These are phyloP conservation scores for Phocides pigmalion DNA, from an alignment of 1,140 invertebrate genomes.

Conservation along the genomic window DNA sequence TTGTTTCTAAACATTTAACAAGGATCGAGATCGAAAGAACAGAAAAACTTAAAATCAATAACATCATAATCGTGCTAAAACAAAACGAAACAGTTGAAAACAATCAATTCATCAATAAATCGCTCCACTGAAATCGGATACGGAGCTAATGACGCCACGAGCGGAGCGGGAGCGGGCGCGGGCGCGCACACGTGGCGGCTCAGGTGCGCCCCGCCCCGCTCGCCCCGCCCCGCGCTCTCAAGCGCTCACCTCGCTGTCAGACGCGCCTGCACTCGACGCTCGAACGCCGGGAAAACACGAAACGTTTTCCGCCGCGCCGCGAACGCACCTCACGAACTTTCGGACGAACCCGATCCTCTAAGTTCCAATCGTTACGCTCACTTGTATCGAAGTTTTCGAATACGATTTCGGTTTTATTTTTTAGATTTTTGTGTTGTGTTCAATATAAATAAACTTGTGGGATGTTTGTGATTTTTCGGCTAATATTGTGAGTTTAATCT, in stretches of 20 bases:
- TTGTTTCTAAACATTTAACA: too few relatives aligned
- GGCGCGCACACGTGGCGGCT: conserved; percentile 54
- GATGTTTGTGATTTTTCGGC: conserved; percentile 65
- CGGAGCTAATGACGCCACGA: conserved; percentile 39
- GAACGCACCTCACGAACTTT: conserved; percentile 62
- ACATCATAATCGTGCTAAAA: conserved; percentile 13
- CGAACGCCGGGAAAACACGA: conserved; percentile 80
- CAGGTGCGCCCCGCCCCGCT: conserved; percentile 69
- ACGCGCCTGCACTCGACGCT: conserved; percentile 75
- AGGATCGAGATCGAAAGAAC: conserved; percentile 4
- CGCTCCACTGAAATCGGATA: conserved; percentile 62
- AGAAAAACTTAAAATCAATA: conserved; percentile 16
- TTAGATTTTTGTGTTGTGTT: conserved; percentile 40
- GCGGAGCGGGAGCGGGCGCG: conserved; percentile 55
- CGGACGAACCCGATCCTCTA: conserved; percentile 30
- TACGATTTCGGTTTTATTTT: conserved; percentile 34
- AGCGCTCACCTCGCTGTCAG: conserved; percentile 65
- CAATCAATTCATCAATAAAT: conserved; percentile 58
- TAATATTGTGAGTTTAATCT: conserved; percentile 53
- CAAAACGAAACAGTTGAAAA: conserved; percentile 26
- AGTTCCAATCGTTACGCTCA: conserved; percentile 38
- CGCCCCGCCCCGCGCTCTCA: conserved; percentile 49
- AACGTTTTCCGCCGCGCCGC: conserved; percentile 76
- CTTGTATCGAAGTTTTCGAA: conserved; percentile 51
- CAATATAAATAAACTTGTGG: conserved; percentile 61